Evolutionary conservation across 1,140 invertebrate genomes (phyloP), one percentile per base, ranked within the genome.

Genomic region (Probaryconus sp.): DNA sequence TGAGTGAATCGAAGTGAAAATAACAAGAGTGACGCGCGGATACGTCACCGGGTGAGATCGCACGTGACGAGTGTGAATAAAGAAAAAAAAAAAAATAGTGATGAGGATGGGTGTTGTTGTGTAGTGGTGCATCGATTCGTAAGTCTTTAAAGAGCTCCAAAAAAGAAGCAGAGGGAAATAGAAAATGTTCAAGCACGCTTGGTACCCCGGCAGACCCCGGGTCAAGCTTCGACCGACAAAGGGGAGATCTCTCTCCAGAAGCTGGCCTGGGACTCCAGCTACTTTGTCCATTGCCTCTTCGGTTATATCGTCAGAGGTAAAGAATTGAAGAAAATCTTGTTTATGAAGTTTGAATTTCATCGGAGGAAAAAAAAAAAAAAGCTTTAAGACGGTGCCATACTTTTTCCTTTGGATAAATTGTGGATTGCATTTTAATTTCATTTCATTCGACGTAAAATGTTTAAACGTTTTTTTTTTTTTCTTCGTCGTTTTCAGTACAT

Each of bases 191-290:
- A 87, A 87, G 67, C 65, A 87, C 76, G 76, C 73, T 16, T 63
- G 70, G 55, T 70, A 65, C 5, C 50, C 71, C 11, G 64, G 77
- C 3, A 78, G 81, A 42, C 61, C 79, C 55, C 79, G 80, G 30
- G 71, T 85, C 42, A 61, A 65, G 24, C 74, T 81, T 58, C 83
- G 82, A 42, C 81, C 76, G 67, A 83, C 79, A 55, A 80, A 79
- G 51, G 85, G 84, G 30, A 79, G 86, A 7, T 85, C 83, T 10
- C 79, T 84, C 16, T 83, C 85, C 17, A 83, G 80, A 65, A 87
- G 85, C 60, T 88, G 86, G 86, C 86, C 84, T 21, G 81, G 85
- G 1, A 87, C 84, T 3, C 84, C 84, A 3, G 78, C 48, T 10
- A 81, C 84, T n/a, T 55, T 83, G n/a, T 87, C 85, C 14, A 67